These are phyloP conservation scores for Linepithema humile DNA, from an alignment of 1,140 invertebrate genomes.

Conservation along the genomic window DNA sequence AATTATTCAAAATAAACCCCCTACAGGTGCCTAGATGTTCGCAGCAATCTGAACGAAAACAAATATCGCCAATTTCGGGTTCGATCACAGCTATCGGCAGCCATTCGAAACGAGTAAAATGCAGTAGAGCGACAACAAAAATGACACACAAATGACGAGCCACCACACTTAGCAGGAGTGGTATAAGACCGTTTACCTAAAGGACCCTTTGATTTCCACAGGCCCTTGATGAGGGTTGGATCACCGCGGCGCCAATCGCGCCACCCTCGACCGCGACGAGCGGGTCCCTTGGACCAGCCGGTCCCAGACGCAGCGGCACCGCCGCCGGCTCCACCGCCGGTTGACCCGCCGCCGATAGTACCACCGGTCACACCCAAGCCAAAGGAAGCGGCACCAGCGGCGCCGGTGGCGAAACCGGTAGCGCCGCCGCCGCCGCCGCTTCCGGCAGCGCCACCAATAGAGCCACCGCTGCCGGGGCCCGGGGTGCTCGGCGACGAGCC, in stretches of 20 bases:
- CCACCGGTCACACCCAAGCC: slow-evolving; percentile 35
- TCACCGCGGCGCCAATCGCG: slow-evolving; percentile 88
- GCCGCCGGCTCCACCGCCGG: slow-evolving; percentile 67
- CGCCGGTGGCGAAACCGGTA: slow-evolving; percentile 55
- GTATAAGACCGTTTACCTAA: slow-evolving; percentile 82
- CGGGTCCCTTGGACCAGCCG: slow-evolving; percentile 40
- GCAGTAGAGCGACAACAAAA: background rate
- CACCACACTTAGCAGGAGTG: background rate
- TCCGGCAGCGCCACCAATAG: slow-evolving; percentile 56
- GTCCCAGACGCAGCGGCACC: slow-evolving; percentile 62
- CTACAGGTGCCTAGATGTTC: too few relatives aligned
- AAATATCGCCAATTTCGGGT: background rate
- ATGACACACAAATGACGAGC: background rate
- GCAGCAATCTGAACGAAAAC: background rate
- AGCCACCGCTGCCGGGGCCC: slow-evolving; percentile 63
- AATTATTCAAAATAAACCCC: too few relatives aligned
- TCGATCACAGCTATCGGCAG: background rate
- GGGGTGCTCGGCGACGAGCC: slow-evolving; percentile 78
- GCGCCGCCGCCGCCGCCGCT: slow-evolving; percentile 52
- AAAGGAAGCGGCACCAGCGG: slow-evolving; percentile 43
- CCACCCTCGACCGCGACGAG: slow-evolving; percentile 85
- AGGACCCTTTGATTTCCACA: slow-evolving; percentile 86
- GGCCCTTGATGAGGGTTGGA: slow-evolving; percentile 88
- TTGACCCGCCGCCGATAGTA: slow-evolving; percentile 51
- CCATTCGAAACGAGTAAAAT: too few relatives aligned